Conservation (phyloP, 2,888 invertebrate species). For the Copidosoma aretas region DNA sequence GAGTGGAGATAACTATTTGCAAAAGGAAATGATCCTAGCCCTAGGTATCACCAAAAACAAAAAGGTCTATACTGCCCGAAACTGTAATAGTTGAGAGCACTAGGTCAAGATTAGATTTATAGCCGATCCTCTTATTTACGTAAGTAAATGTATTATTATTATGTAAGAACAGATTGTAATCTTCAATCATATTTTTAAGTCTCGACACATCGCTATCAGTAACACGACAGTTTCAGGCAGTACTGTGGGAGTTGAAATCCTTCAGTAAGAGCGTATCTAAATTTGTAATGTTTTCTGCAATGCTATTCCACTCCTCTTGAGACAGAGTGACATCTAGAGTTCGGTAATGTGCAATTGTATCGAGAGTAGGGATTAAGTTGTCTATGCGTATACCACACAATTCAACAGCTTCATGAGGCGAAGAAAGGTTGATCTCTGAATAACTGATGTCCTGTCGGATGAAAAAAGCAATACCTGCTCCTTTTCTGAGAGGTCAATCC, state of each 20-base stretch:
- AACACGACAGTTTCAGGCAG: constrained; percentile 25
- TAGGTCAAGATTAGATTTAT: constrained; percentile 23
- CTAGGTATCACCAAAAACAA: constrained; percentile 11
- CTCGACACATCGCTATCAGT: constrained; percentile 16
- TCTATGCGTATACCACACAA: constrained; percentile 18
- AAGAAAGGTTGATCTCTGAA: neutral
- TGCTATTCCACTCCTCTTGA: constrained; percentile 19
- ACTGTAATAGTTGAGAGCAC: constrained; percentile 6
- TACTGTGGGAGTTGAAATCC: constrained; percentile 29
- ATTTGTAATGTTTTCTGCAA: constrained; percentile 9
- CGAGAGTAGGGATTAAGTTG: constrained; percentile 10
- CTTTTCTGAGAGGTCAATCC: constrained; percentile 11
- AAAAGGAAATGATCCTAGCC: constrained; percentile 23
- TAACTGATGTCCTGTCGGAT: constrained; percentile 20
- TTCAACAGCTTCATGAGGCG: constrained; percentile 15
- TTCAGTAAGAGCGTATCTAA: constrained; percentile 11
- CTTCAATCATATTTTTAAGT: constrained; percentile 12
- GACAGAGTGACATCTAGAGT: constrained; percentile 15
- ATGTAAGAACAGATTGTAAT: constrained; percentile 21
- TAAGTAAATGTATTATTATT: constrained; percentile 24
- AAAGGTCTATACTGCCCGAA: constrained; percentile 5
- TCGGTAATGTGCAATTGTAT: constrained; percentile 24
- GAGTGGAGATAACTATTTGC: neutral
- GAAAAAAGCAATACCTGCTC: constrained; percentile 26
- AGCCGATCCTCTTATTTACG: neutral